These are phyloP conservation scores for Heterodera schachtii DNA, from an alignment of 1,140 invertebrate species.

Conservation along the genomic window DNA sequence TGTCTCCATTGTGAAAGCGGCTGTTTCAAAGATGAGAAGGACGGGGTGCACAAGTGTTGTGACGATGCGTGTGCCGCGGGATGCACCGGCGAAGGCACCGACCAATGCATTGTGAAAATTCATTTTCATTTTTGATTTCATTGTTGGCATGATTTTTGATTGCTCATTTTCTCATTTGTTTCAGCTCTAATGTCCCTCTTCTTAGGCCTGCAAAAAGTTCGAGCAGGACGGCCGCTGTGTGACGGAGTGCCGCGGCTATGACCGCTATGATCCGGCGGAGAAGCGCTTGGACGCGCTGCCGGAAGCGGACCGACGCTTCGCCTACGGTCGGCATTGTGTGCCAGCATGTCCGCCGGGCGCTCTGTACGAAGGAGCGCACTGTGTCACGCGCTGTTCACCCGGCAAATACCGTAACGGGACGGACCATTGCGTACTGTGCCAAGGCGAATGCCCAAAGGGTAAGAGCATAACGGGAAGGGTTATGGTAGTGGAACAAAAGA, in stretches of 20 bases:
- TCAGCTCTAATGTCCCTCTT: too few species aligned
- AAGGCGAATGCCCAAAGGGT: constrained; percentile 44
- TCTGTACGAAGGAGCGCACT: constrained; percentile 46
- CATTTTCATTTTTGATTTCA: constrained; percentile 18
- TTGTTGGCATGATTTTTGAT: neutral
- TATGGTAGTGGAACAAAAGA: too few species aligned
- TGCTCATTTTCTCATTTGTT: too few species aligned
- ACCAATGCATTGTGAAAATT: constrained; percentile 48
- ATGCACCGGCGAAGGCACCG: constrained; percentile 46
- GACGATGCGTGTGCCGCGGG: constrained; percentile 51
- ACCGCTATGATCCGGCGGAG: constrained; percentile 33
- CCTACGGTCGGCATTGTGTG: constrained; percentile 52
- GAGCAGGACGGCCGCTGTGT: constrained; percentile 50
- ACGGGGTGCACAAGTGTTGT: constrained; percentile 36
- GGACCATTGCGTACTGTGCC: constrained; percentile 36
- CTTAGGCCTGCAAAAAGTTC: constrained; percentile 48
- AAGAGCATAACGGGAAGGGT: neutral
- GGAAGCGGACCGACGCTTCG: constrained; percentile 40
- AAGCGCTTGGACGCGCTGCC: constrained; percentile 37
- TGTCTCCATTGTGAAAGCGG: constrained; percentile 41
- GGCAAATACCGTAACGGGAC: constrained; percentile 40
- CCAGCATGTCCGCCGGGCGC: constrained; percentile 42
- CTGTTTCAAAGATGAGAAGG: constrained; percentile 34
- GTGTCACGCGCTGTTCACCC: constrained; percentile 46
- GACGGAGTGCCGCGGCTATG: constrained; percentile 32